Conservation (phyloP, 2,113 vertebrate species). For the Anarhynchus alexandrinus region DNA sequence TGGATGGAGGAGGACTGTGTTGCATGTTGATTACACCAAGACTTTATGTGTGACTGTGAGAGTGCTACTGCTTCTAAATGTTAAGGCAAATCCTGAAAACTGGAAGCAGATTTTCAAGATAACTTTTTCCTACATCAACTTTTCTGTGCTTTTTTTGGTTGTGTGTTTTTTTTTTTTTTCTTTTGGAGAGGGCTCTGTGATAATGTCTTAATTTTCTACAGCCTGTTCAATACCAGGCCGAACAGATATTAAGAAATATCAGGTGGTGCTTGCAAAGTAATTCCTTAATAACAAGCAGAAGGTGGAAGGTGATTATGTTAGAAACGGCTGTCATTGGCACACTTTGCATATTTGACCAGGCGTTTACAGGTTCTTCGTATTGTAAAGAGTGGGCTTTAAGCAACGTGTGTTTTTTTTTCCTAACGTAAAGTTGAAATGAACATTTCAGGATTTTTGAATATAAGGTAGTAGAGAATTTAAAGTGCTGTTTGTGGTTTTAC, state of each 20-base stretch:
- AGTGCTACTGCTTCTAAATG: neutral
- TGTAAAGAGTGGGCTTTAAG: neutral
- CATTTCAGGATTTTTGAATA: neutral
- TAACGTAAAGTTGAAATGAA: neutral
- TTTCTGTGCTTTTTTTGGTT: neutral
- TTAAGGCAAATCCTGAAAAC: neutral
- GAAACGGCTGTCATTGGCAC: neutral
- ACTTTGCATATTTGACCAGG: neutral
- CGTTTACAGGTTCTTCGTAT: neutral
- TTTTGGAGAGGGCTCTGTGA: neutral
- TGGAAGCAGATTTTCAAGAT: neutral
- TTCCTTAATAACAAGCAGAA: neutral
- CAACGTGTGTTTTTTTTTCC: too few species aligned
- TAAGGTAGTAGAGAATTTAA: neutral
- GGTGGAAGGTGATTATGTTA: neutral
- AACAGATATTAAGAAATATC: neutral
- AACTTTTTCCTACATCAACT: rapidly evolving
- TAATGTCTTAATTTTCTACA: neutral
- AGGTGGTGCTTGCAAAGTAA: neutral
- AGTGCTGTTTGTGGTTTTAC: neutral
- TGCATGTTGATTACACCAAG: neutral
- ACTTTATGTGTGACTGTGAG: neutral
- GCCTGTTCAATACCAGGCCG: rapidly evolving
- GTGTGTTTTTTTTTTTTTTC: neutral
- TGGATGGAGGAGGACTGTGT: neutral